These are phyloP conservation scores for Sapajus apella DNA, from an alignment of 2,113 vertebrate genomes.

Conservation along the genomic window DNA sequence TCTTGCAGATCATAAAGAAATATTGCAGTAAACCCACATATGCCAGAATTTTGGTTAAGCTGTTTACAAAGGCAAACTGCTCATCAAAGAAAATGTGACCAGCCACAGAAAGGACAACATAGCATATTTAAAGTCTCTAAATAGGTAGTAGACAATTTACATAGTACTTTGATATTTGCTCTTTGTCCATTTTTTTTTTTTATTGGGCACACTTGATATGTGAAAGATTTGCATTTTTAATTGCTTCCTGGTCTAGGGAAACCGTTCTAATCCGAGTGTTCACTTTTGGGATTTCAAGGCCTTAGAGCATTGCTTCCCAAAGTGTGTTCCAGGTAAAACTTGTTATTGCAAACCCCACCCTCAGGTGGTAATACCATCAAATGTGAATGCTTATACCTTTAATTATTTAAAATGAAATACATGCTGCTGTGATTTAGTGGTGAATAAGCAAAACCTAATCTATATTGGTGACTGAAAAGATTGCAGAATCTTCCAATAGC, in stretches of 20 bases:
- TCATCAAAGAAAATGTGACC: background rate
- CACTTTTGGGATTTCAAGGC: background rate
- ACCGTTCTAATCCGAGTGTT: background rate
- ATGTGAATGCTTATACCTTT: background rate
- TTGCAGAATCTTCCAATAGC: background rate
- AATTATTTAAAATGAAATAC: background rate
- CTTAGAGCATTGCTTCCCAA: background rate
- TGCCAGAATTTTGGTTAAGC: background rate
- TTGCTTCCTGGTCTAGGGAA: background rate
- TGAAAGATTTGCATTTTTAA: constrained; percentile 1
- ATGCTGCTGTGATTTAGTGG: background rate
- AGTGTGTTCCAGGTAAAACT: background rate
- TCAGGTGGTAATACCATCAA: constrained; percentile 7
- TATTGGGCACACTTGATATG: background rate
- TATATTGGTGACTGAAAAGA: background rate
- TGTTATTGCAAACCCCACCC: background rate
- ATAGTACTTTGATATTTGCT: background rate
- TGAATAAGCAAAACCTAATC: background rate
- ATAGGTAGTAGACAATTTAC: background rate
- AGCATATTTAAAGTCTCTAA: constrained; percentile 25
- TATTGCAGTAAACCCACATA: background rate
- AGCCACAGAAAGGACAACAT: background rate
- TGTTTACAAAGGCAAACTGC: background rate
- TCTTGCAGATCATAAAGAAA: background rate
- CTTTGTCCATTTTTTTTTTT: background rate